Base-by-base conservation (phyloP, 2,113 vertebrate genomes). In the Antigone vipio region DNA sequence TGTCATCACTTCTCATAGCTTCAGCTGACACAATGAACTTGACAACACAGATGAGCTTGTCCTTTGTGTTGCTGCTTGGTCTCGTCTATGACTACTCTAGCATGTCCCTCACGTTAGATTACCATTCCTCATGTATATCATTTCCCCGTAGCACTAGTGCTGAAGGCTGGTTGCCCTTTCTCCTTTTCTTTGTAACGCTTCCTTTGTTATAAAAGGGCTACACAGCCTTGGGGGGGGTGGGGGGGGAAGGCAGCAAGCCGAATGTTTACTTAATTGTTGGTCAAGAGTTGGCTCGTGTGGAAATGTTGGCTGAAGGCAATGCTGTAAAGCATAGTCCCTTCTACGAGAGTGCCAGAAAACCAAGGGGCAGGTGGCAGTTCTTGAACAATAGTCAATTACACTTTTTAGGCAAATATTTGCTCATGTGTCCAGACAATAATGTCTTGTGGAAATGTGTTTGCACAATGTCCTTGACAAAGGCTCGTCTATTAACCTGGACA, bases 361-460 rank as follows among this genome's bases (percentile, higher is more conserved):
- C 79, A 75, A 71, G 60, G 64, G 86, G 81, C 95, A 97, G 96
- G 94, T 96, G 95, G 87, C 30, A 89, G 80, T 8, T 76, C 88
- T 94, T 55, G 80, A 97, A 94, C 94, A 95, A 96, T 69, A 64
- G 73, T 81, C 92, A 40, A 75, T 91, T 88, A 93, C 59, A 55
- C 76, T 69, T 80, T 97, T 89, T 92, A 88, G 92, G 62, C 94
- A 97, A 84, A 93, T 73, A 85, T 87, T 89, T 96, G 92, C 58
- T 94, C 89, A 50, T 74, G 85, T 75, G 56, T 78, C 79, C 91
- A 92, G 89, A 95, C 11, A 96, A 95, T 95, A 86, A 90, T 75
- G 53, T 83, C 89, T 95, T 96, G 83, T 97, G 94, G 94, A 97
- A 97, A 96, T 79, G 83, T 91, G 80, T 95, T 96, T 95, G 80